Base-by-base conservation (phyloP, 1,140 invertebrate species). In the Arctopsyche grandis region DNA sequence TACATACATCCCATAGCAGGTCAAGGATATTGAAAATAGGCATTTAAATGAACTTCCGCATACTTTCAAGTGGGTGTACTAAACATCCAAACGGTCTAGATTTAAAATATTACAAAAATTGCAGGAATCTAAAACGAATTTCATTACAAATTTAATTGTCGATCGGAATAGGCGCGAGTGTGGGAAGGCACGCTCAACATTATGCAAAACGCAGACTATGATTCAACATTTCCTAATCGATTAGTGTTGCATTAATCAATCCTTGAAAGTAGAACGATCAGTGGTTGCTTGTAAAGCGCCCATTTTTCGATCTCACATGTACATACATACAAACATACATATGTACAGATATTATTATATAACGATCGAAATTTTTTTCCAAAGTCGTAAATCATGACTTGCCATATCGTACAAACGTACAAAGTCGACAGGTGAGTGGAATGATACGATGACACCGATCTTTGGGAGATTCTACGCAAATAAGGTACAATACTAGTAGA, bases 161-260 rank as follows among this genome's bases (percentile, higher is more conserved):
- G 48, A 52, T 52, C 48, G 26, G 26, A 66, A 66, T 52, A 4
- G 48, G 48, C 10, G 16, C 12, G 63, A 22, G 24, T 29, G 63
- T 66, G 63, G 63, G 24, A 29, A 29, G 22, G 63, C 5, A 24
- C 10, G 24, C 12, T 52, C 12, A 52, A 52, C 10, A 52, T 66
- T 66, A 66, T 66, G 63, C 63, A 29, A 66, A 66, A 66, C 26
- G 12, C 56, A 19, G 56, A 19, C 63, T 66, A 66, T 66, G 63
- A 66, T 66, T 66, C 63, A 66, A 66, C 63, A 24, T 66, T 66
- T 66, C 63, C 63, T 66, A 66, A 66, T 66, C 63, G 63, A 66
- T 66, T 66, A 66, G 24, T 22, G 48, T 52, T 52, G 48, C 48
- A 24, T 66, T 66, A 22, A 66, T 66, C 63, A 29, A 66, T 66